A percentile compares a stretch with the other conserved stretches of the same genome.
These are phyloP conservation scores for Uloborus plumipes DNA, from an alignment of 2,888 invertebrate species.

Conservation along the genomic window DNA sequence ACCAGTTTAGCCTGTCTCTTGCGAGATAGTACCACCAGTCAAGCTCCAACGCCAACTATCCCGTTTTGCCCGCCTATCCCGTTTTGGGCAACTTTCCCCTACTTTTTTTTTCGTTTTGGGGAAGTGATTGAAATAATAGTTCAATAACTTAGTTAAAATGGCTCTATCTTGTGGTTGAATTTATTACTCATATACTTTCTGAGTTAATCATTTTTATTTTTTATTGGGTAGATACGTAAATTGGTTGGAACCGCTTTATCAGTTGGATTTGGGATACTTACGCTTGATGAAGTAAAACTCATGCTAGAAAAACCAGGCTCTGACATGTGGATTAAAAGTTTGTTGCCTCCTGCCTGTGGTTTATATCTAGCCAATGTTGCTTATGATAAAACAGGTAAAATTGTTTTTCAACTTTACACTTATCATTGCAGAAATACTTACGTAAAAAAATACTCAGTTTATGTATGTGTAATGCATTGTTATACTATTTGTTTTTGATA, in stretches of 20 bases:
- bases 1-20: too few species aligned
- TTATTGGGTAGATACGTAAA: conserved; percentile 78
- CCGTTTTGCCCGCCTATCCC: too few species aligned
- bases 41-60: too few species aligned
- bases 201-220: not conserved
- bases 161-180: not conserved
- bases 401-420: conserved; percentile 1
- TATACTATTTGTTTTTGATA: too few species aligned
- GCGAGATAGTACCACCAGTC: too few species aligned
- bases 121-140: too few species aligned
- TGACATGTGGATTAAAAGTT: conserved; percentile 76
- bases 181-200: not conserved
- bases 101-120: too few species aligned
- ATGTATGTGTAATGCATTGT: too few species aligned
- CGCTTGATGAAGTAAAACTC: conserved; percentile 78
- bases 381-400: conserved; percentile 58
- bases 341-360: conserved; percentile 49
- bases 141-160: too few species aligned
- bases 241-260: conserved; percentile 80
- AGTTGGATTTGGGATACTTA: conserved; percentile 77
- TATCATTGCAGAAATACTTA: not conserved
- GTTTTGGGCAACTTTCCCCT: too few species aligned
- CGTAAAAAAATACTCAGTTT: too few species aligned
- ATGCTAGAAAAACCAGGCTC: conserved; percentile 85
- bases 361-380: conserved; percentile 54